phyloP scores from a whole-genome alignment of 1,140 invertebrate genomes.

The honey bee (Apis mellifera) region DNA sequence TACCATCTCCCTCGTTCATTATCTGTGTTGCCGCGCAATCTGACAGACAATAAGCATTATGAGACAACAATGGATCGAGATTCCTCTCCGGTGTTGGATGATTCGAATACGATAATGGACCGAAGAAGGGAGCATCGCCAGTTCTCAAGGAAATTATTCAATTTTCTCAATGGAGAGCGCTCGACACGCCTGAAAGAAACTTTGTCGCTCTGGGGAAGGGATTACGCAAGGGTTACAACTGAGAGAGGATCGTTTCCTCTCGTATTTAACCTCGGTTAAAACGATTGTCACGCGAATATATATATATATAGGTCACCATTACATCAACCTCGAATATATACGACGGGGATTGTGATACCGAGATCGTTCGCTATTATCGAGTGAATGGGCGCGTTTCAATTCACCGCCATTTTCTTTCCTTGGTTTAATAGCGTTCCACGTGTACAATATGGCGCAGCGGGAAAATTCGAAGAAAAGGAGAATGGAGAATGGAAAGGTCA shows the following conservation, averaged over 20 bases:
- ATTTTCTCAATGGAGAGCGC: background rate
- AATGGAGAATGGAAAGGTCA: background rate
- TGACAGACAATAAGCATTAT: constrained; percentile 45
- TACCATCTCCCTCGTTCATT: constrained; percentile 40
- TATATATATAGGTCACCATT: background rate
- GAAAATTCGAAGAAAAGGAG: background rate
- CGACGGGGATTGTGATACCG: background rate
- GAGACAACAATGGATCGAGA: constrained; percentile 33
- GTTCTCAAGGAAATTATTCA: background rate
- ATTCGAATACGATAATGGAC: background rate
- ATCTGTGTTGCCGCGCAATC: constrained; percentile 34
- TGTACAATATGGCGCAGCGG: background rate
- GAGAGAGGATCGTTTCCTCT: background rate
- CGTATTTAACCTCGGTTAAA: background rate
- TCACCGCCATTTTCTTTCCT: background rate
- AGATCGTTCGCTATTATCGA: background rate
- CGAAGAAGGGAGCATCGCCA: background rate
- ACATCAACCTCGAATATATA: background rate
- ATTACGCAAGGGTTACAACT: too few species aligned
- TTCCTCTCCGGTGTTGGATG: background rate
- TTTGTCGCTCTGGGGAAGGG: too few species aligned
- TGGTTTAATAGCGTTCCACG: background rate
- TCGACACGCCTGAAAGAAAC: background rate
- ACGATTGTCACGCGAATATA: background rate
- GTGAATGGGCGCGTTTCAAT: background rate